Conservation (phyloP, 2,888 invertebrate genomes). For the Drosophila leonis region DNA sequence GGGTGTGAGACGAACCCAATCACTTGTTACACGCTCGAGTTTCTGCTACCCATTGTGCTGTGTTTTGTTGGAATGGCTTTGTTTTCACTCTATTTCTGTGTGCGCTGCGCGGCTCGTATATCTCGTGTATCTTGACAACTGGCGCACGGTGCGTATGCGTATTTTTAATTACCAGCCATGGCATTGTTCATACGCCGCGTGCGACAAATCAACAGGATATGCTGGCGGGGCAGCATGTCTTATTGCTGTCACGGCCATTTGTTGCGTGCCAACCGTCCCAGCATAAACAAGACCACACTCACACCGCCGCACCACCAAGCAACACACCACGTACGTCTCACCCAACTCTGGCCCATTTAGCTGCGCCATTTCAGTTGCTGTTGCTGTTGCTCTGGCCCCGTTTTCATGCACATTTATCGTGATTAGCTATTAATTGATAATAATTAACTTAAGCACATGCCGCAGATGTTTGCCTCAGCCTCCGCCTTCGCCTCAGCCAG, state of each 20-base stretch:
- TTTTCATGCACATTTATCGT: constrained; percentile 79
- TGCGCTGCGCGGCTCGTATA: neutral
- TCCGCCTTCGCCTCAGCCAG: neutral
- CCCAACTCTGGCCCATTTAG: constrained; percentile 5
- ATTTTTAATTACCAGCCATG: constrained; percentile 61
- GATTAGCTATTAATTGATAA: constrained; percentile 80
- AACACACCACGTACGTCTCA: neutral
- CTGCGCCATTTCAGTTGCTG: neutral
- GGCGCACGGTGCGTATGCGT: constrained; percentile 61
- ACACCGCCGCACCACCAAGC: neutral
- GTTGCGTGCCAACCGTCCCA: constrained; percentile 41
- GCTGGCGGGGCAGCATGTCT: constrained; percentile 32
- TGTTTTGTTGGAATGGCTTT: constrained; percentile 5
- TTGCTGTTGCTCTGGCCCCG: constrained; percentile 40
- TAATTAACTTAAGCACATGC: constrained; percentile 78
- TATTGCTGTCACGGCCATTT: constrained; percentile 55
- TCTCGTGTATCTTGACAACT: constrained; percentile 10
- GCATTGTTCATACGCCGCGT: constrained; percentile 67
- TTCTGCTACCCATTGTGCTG: constrained; percentile 12
- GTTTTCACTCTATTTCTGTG: constrained; percentile 7
- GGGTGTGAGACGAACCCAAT: constrained; percentile 41
- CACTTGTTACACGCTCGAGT: constrained; percentile 56
- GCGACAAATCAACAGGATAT: constrained; percentile 73
- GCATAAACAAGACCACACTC: neutral
- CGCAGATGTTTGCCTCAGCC: constrained; percentile 58